Percentiles rank a stretch among this genome's conserved stretches.
Evolutionary conservation across 2,888 invertebrate genomes (phyloP).

Genomic region (Diarsia dahlii): DNA sequence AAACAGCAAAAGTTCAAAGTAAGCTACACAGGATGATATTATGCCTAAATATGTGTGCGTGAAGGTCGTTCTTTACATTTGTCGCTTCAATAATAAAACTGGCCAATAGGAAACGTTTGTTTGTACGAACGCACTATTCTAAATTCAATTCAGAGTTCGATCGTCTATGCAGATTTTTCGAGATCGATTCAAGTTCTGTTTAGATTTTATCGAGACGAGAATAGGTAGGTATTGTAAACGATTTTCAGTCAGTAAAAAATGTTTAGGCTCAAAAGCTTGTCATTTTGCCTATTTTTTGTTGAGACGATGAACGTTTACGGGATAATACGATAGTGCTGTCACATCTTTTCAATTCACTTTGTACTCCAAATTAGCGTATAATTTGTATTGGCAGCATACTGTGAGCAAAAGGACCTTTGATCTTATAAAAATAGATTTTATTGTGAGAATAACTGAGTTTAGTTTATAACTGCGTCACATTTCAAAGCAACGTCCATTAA

Average conservation of each 20-base stretch:
- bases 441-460: constrained; percentile 7
- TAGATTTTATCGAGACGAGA: constrained; percentile 15
- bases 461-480: neutral
- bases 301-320: neutral
- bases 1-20: constrained; percentile 18
- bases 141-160: constrained; percentile 64
- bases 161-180: constrained; percentile 42
- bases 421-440: constrained; percentile 15
- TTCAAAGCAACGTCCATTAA: constrained; percentile 6
- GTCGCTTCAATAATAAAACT: constrained; percentile 51
- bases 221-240: neutral
- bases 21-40: constrained; percentile 43
- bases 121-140: constrained; percentile 66
- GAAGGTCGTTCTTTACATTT: constrained; percentile 74
- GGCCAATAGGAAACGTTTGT: constrained; percentile 67
- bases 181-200: constrained; percentile 4
- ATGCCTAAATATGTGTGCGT: constrained; percentile 62
- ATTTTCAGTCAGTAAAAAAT: neutral
- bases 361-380: constrained; percentile 5
- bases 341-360: constrained; percentile 8
- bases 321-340: neutral
- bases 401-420: constrained; percentile 15
- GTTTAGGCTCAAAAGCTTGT: neutral
- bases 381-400: constrained; percentile 2
- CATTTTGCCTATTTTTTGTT: neutral